These are phyloP conservation scores for Tokudaia muenninki DNA, from an alignment of 2,797 vertebrate species.

Conservation along the genomic window DNA sequence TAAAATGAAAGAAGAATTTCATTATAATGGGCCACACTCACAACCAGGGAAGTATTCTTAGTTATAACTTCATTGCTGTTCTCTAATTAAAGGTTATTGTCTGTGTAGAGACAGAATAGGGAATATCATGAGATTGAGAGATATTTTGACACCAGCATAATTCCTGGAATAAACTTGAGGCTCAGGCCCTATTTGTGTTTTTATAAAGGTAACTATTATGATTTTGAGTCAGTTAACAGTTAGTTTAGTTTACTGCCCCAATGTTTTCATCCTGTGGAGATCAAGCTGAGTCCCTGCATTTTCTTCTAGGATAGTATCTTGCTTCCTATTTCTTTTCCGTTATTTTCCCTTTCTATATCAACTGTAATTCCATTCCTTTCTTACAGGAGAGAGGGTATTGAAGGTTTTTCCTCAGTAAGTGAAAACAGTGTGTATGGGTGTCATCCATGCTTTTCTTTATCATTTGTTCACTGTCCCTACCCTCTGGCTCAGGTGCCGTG, in stretches of 20 bases:
- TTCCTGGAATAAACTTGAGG: slow-evolving; percentile 21
- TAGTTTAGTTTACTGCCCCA: neutral
- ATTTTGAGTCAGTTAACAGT: slow-evolving; percentile 41
- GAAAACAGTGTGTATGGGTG: neutral
- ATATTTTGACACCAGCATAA: neutral
- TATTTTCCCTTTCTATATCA: slow-evolving; percentile 32
- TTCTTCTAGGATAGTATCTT: neutral
- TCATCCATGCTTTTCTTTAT: neutral
- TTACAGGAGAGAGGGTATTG: neutral
- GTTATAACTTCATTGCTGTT: neutral
- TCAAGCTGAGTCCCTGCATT: neutral
- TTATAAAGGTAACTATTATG: slow-evolving; percentile 5
- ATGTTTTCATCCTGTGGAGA: neutral
- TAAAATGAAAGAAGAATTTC: slow-evolving; percentile 4
- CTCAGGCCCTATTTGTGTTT: slow-evolving; percentile 3
- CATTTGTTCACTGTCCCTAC: slow-evolving; percentile 12
- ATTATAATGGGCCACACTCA: neutral
- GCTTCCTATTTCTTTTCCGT: neutral
- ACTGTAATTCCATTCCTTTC: neutral
- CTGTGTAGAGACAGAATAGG: neutral
- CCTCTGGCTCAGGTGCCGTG: neutral
- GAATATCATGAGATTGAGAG: neutral
- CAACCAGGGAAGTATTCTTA: neutral
- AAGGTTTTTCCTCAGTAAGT: neutral
- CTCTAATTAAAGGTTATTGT: slow-evolving; percentile 30